Conservation (phyloP, 2,888 invertebrate species). For the Thereva unica region DNA sequence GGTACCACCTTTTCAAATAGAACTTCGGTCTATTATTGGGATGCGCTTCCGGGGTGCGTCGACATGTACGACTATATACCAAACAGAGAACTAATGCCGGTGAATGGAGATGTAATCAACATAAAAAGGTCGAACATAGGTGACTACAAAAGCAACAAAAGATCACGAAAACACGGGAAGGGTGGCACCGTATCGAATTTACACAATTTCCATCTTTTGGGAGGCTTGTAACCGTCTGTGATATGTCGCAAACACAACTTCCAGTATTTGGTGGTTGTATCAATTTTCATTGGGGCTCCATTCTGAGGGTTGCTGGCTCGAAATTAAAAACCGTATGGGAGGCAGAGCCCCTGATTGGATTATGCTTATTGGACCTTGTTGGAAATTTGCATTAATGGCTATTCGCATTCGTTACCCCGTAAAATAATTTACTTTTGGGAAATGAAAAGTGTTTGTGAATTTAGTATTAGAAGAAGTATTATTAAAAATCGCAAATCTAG, state of each 20-base stretch:
- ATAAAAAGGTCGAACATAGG: slow-evolving; percentile 30
- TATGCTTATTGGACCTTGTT: slow-evolving; percentile 2
- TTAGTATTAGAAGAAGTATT: too few species aligned
- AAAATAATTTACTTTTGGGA: too few species aligned
- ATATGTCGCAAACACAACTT: slow-evolving; percentile 15
- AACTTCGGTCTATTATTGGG: slow-evolving; percentile 12
- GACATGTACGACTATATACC: slow-evolving; percentile 6
- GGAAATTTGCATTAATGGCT: too few species aligned
- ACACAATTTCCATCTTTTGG: slow-evolving; percentile 30
- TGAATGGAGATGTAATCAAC: slow-evolving; percentile 32
- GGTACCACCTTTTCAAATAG: slow-evolving; percentile 22
- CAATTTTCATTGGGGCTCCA: slow-evolving; percentile 25
- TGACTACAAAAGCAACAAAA: slow-evolving; percentile 27
- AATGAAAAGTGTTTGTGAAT: too few species aligned
- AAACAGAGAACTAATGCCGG: slow-evolving; percentile 9
- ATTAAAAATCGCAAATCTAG: too few species aligned
- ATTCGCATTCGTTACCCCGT: too few species aligned
- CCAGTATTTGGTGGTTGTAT: slow-evolving; percentile 14
- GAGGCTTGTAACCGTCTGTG: slow-evolving; percentile 8
- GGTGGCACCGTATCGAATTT: slow-evolving; percentile 32
- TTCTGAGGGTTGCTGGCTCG: background rate
- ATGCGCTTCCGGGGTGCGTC: slow-evolving; percentile 31
- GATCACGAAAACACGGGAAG: slow-evolving; percentile 27
- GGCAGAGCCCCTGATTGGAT: slow-evolving; percentile 24
- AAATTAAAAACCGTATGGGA: slow-evolving; percentile 10